Percentiles rank a stretch among this genome's conserved stretches.
These are phyloP conservation scores for Protaetia brevitarsis DNA, from an alignment of 1,140 invertebrate genomes.

Conservation along the genomic window DNA sequence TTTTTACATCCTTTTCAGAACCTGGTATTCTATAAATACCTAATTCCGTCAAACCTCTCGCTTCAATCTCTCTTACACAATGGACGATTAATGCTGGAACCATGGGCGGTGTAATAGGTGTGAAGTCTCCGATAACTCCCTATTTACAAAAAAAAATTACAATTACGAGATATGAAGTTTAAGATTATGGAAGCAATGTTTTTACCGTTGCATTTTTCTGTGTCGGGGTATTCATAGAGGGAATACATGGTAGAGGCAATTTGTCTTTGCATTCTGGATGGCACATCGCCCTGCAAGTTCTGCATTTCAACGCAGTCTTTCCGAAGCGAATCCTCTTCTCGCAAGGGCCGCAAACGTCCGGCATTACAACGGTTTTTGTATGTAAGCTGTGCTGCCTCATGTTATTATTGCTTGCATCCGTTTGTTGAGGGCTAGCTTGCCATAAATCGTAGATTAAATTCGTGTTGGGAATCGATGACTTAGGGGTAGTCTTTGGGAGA, in stretches of 20 bases:
- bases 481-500: not conserved
- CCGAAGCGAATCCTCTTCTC: slow-evolving; percentile 80
- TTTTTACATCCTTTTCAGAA: slow-evolving; percentile 78
- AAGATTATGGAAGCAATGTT: not conserved
- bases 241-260: slow-evolving; percentile 77
- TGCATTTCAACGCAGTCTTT: slow-evolving; percentile 71
- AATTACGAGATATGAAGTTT: not conserved
- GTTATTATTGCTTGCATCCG: not conserved
- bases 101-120: slow-evolving; percentile 79
- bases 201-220: slow-evolving; percentile 41
- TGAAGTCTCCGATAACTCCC: slow-evolving; percentile 79
- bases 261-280: slow-evolving; percentile 78
- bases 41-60: slow-evolving; percentile 75
- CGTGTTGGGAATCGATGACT: not conserved
- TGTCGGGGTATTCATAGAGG: slow-evolving; percentile 62
- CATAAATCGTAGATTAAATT: slow-evolving; percentile 19
- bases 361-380: slow-evolving; percentile 74
- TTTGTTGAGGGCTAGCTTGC: not conserved
- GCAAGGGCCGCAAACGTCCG: slow-evolving; percentile 82
- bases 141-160: slow-evolving; percentile 38
- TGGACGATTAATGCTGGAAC: slow-evolving; percentile 91
- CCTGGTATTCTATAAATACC: slow-evolving; percentile 91
- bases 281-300: slow-evolving; percentile 71
- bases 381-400: slow-evolving; percentile 66
- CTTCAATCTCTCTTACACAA: slow-evolving; percentile 92